Percentiles rank a stretch among this genome's conserved stretches.
Evolutionary conservation across 2,113 vertebrate species (phyloP).

Genomic region (Pelvicachromis taeniatus): DNA sequence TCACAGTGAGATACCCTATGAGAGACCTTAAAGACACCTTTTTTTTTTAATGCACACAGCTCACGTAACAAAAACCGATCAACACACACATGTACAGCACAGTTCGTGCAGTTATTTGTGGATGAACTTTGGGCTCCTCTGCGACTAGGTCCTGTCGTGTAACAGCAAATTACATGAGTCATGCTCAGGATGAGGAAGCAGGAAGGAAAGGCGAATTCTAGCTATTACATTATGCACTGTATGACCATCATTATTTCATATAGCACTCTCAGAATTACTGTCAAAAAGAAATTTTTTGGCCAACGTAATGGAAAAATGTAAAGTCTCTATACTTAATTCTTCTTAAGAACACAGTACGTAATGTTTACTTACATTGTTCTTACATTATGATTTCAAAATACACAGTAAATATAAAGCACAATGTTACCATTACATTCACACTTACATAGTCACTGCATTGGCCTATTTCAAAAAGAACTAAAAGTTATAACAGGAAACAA

Average conservation of each 20-base stretch:
- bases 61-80: background rate
- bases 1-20: slow-evolving; percentile 10
- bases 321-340: background rate
- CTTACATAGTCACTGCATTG: background rate
- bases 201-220: background rate
- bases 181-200: background rate
- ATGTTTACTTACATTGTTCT: background rate
- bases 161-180: background rate
- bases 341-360: background rate
- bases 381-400: background rate
- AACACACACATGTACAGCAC: background rate
- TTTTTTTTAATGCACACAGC: slow-evolving; percentile 7
- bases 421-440: background rate
- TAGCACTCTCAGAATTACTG: background rate
- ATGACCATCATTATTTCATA: background rate
- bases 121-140: background rate
- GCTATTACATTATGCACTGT: background rate
- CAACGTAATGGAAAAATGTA: background rate
- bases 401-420: background rate
- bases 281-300: background rate
- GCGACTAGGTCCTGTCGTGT: background rate
- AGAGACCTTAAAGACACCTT: slow-evolving; percentile 40
- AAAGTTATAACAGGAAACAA: background rate
- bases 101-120: background rate
- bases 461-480: background rate